Base-by-base conservation (phyloP, 2,888 invertebrate genomes). In the Ennomos erosarius region DNA sequence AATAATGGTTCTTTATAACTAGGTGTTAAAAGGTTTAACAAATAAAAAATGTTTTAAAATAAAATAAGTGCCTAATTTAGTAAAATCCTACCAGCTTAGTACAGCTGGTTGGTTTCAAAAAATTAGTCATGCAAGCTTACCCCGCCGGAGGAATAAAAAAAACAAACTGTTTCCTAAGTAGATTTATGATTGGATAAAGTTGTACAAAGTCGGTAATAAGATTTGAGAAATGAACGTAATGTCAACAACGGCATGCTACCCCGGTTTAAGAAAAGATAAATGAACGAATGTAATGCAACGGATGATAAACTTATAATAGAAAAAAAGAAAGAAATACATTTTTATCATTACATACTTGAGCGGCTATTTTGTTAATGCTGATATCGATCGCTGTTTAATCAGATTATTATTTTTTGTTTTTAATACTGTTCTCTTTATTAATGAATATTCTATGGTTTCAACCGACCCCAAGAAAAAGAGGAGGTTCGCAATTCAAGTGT, bases 221-320 rank as follows among this genome's bases (percentile, higher is more conserved):
- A 81, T 85, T 87, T 89, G 88, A 89, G 84, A 87, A 89, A 90
- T 88, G 85, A 87, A 82, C 78, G 78, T 69, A 75, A 82, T 80
- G 87, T 88, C 90, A 86, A 76, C 84, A 80, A 73, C 81, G 83
- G 78, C 85, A 87, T 81, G 81, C 83, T 77, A 82, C 75, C 75
- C 75, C 12, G 79, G 75, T 76, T 80, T 75, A 67, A 70, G 73
- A 75, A 73, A 83, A 87, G 88, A 89, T 84, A 85, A 88, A 90
- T 86, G 88, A 82, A 74, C 68, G 70, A 62, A 71, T 68, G 76
- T 81, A 84, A 82, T 85, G 84, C 83, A 85, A 52, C 39, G 58
- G 42, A 82, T 74, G 70, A 75, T 69, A 57, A 62, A 70, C 69
- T 74, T 75, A 67, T 64, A 58, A 61, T 70, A 68, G 64, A 67